Evolutionary conservation across 2,888 invertebrate genomes (phyloP).

Genomic region (Lathronympha strigana): DNA sequence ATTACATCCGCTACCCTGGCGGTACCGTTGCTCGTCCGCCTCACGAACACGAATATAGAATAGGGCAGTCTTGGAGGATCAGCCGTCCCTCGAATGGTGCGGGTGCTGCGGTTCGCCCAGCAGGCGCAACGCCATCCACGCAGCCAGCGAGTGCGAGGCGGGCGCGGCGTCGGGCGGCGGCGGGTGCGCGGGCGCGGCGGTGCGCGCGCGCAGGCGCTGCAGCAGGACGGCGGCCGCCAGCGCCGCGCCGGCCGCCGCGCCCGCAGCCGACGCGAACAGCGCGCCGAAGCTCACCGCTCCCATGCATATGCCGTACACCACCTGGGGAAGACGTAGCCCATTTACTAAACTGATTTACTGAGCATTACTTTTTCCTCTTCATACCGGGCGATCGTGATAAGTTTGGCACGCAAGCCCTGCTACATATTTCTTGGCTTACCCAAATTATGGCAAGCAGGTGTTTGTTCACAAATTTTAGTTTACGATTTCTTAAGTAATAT

Average conservation of each 20-base stretch:
- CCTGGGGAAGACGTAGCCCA: constrained; percentile 60
- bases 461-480: no score
- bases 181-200: constrained; percentile 82
- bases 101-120: constrained; percentile 79
- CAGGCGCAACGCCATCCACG: constrained; percentile 89
- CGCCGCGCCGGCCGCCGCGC: constrained; percentile 94
- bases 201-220: constrained; percentile 90
- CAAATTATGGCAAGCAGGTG: no score
- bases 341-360: no score
- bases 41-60: background rate
- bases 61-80: constrained; percentile 43
- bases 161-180: constrained; percentile 83
- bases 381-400: no score
- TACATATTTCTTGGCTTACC: no score
- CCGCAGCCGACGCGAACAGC: constrained; percentile 93
- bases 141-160: constrained; percentile 87
- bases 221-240: constrained; percentile 92
- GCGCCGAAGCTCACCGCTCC: constrained; percentile 95
- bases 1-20: background rate
- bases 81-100: constrained; percentile 68
- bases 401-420: no score
- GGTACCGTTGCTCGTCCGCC: background rate
- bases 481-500: no score
- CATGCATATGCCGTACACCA: constrained; percentile 96
- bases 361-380: no score